Conservation (phyloP, 2,888 invertebrate species). For the Podotricha telesiphe region DNA sequence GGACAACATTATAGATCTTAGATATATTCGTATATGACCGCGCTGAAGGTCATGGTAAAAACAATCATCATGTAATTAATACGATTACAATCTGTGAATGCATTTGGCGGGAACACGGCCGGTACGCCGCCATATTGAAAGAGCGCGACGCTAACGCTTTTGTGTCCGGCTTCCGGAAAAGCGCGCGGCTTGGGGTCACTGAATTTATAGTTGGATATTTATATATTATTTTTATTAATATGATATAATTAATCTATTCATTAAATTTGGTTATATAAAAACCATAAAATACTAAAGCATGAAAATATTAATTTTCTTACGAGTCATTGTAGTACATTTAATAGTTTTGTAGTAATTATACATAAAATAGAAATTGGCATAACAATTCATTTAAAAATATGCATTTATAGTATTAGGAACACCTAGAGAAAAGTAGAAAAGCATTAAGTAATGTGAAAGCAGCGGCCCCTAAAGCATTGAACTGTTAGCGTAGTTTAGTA, state of each 20-base stretch:
- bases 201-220: slow-evolving; percentile 43
- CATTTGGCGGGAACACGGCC: slow-evolving; percentile 49
- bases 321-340: not conserved
- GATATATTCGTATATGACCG: slow-evolving; percentile 72
- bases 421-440: not conserved
- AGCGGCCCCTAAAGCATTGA: slow-evolving; percentile 17
- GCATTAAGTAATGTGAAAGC: not conserved
- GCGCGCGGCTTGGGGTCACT: slow-evolving; percentile 68
- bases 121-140: slow-evolving; percentile 59
- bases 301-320: not conserved
- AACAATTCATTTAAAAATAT: not conserved
- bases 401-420: not conserved
- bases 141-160: slow-evolving; percentile 56
- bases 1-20: slow-evolving; percentile 68
- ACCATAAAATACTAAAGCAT: not conserved
- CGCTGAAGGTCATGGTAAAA: slow-evolving; percentile 70
- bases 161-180: slow-evolving; percentile 75
- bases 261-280: not conserved
- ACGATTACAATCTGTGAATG: slow-evolving; percentile 50
- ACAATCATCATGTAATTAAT: slow-evolving; percentile 71
- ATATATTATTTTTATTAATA: slow-evolving; percentile 24
- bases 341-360: not conserved
- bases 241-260: slow-evolving; percentile 14
- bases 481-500: slow-evolving; percentile 39
- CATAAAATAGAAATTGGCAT: not conserved